Conservation (phyloP, 2,113 vertebrate species). For the Heterochromis multidens region DNA sequence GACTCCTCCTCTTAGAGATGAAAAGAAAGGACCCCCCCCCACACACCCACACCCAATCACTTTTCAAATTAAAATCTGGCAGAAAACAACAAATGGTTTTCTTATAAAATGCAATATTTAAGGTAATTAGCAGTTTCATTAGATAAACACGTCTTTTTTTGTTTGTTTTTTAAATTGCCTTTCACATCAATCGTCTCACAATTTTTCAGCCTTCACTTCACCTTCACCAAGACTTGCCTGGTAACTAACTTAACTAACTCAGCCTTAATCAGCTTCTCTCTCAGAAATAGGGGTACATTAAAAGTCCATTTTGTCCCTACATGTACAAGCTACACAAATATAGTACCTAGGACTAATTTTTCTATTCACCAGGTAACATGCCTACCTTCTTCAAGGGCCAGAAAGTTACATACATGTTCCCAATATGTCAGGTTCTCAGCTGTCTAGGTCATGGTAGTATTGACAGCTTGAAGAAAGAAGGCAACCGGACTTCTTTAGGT, state of each 20-base stretch:
- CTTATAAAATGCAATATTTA: background rate
- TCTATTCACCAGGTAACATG: background rate
- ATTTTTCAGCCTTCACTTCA: too few relatives aligned
- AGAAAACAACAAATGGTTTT: background rate
- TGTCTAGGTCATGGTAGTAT: background rate
- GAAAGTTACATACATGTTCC: background rate
- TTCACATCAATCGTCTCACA: too few relatives aligned
- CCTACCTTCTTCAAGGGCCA: background rate
- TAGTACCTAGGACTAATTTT: fast-evolving
- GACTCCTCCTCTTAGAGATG: background rate
- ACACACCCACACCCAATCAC: background rate
- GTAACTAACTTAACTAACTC: too few relatives aligned
- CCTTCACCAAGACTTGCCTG: too few relatives aligned
- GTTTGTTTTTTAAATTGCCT: too few relatives aligned
- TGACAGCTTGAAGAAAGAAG: background rate
- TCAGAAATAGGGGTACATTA: background rate
- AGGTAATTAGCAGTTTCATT: background rate
- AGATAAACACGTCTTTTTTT: too few relatives aligned
- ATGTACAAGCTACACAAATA: background rate
- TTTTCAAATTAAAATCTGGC: background rate
- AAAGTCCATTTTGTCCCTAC: background rate
- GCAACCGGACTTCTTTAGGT: background rate
- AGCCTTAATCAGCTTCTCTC: background rate
- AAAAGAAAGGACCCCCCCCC: background rate
- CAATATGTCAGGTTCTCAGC: background rate